These are phyloP conservation scores for Catharus ustulatus DNA, from an alignment of 2,797 vertebrate species.

Conservation along the genomic window DNA sequence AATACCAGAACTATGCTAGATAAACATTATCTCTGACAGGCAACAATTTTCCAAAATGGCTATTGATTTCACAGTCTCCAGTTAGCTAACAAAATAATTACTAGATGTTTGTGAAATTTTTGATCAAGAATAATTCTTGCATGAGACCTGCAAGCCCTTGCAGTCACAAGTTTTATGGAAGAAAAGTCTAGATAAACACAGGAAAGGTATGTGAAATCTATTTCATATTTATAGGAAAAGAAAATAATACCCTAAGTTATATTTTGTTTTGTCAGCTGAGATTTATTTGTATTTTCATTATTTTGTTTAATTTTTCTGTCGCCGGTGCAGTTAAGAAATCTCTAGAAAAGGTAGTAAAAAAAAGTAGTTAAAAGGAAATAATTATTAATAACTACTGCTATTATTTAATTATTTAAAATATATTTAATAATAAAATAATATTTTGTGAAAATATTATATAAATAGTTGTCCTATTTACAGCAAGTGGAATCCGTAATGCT, in stretches of 20 bases:
- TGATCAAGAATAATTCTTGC: neutral
- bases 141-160: neutral
- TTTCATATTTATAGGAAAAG: neutral
- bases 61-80: neutral
- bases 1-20: neutral
- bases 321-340: neutral
- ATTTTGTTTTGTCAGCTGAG: neutral
- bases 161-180: neutral
- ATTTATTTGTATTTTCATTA: neutral
- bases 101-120: neutral
- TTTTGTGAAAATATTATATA: neutral
- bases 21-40: neutral
- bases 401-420: neutral
- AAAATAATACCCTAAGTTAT: neutral
- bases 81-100: neutral
- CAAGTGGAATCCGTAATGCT: slow-evolving; percentile 15
- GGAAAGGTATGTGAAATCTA: neutral
- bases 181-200: neutral
- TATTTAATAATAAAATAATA: neutral
- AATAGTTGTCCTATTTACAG: neutral
- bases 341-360: neutral
- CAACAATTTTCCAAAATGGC: neutral
- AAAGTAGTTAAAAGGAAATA: slow-evolving; percentile 27
- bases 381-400: neutral
- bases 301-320: neutral